Conservation (phyloP, 2,888 invertebrate genomes). For the Meteorus cinctellus region DNA sequence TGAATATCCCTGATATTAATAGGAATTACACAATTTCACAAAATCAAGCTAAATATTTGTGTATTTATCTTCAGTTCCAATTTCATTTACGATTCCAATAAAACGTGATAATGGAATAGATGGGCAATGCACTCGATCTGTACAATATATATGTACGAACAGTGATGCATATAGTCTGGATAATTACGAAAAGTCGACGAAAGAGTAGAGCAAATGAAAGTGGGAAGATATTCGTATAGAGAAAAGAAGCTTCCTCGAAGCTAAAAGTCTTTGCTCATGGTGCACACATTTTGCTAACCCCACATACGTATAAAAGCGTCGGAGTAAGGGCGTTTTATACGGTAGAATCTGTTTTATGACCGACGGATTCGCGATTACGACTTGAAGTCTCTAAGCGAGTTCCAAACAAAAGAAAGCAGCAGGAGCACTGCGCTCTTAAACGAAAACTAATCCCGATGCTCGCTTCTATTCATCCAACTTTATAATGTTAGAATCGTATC, state of each 20-base stretch:
- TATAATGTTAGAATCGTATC: not conserved
- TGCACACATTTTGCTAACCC: not conserved
- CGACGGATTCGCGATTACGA: slow-evolving; percentile 63
- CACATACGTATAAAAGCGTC: slow-evolving; percentile 28
- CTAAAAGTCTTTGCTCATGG: not conserved
- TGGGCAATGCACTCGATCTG: not conserved
- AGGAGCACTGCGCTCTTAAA: slow-evolving; percentile 53
- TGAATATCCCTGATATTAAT: not conserved
- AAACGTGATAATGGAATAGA: not conserved
- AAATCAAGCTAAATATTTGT: not conserved
- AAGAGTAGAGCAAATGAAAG: slow-evolving; percentile 2
- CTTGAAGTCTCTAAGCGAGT: slow-evolving; percentile 46
- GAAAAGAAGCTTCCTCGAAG: not conserved
- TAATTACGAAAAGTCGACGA: slow-evolving; percentile 6
- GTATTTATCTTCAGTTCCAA: not conserved
- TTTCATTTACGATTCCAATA: not conserved
- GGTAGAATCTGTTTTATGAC: slow-evolving; percentile 66
- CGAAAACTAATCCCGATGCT: slow-evolving; percentile 54
- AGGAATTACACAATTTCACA: not conserved
- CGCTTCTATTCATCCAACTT: slow-evolving; percentile 29
- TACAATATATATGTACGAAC: not conserved
- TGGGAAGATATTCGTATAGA: not conserved
- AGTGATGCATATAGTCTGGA: not conserved
- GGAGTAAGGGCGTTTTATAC: slow-evolving; percentile 62
- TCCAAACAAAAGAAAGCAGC: slow-evolving; percentile 54